A percentile compares a stretch with the other conserved stretches of the same genome.
Evolutionary conservation across 2,113 vertebrate genomes (phyloP).

Genomic region (Phylloscopus whistleri): DNA sequence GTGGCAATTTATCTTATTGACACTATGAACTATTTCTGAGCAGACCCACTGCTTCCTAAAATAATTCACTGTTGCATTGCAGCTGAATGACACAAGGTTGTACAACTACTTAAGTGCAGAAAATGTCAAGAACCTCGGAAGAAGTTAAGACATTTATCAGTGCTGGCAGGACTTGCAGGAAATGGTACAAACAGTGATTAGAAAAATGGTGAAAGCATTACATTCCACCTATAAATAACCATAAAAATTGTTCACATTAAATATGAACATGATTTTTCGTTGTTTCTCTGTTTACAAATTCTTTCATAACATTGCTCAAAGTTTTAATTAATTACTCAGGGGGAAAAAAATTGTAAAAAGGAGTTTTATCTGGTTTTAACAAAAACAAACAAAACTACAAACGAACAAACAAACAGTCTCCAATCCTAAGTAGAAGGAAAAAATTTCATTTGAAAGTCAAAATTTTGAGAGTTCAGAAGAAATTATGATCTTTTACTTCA

Average conservation of each 20-base stretch:
- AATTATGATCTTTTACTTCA: background rate
- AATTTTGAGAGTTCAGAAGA: background rate
- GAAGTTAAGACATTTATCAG: background rate
- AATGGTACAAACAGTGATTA: background rate
- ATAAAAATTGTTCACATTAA: background rate
- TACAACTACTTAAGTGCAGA: background rate
- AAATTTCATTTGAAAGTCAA: background rate
- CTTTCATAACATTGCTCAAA: background rate
- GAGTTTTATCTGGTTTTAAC: background rate
- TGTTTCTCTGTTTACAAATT: background rate
- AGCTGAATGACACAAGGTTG: background rate
- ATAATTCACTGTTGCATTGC: background rate
- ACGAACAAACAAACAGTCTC: background rate
- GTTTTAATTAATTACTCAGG: background rate
- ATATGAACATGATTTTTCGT: rapidly evolving
- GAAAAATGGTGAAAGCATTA: background rate
- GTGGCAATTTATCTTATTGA: background rate
- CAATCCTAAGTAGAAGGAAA: background rate
- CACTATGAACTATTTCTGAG: background rate
- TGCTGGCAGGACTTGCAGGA: background rate
- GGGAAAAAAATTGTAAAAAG: background rate
- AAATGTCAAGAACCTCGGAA: background rate
- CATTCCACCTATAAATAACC: background rate
- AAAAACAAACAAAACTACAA: background rate
- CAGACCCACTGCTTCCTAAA: background rate